A percentile compares a stretch with the other conserved stretches of the same genome.
phyloP scores from a whole-genome alignment of 2,888 invertebrate genomes.

The Pelosia muscerda region DNA sequence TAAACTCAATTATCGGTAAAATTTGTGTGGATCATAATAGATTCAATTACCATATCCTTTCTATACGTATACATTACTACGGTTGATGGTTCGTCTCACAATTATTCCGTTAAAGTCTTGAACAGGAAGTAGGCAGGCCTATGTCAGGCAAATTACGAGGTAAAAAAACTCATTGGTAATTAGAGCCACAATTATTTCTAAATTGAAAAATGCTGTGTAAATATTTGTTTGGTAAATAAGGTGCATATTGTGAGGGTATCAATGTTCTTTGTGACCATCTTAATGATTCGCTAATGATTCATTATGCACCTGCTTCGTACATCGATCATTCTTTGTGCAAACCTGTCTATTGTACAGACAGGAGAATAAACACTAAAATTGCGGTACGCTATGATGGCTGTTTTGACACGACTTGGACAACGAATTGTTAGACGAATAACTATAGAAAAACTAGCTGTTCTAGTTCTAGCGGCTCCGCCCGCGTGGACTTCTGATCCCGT shows the following conservation, averaged over 20 bases:
- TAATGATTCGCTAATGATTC: conserved; percentile 56
- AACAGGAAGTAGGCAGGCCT: not conserved
- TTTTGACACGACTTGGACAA: too few relatives aligned
- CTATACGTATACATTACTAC: not conserved
- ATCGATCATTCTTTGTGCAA: conserved; percentile 61
- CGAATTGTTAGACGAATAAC: too few relatives aligned
- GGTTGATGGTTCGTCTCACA: not conserved
- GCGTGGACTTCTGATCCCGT: too few relatives aligned
- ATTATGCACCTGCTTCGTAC: conserved; percentile 60
- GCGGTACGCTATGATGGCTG: too few relatives aligned
- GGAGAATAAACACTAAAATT: conserved; percentile 29
- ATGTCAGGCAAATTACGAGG: not conserved
- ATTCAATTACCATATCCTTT: not conserved
- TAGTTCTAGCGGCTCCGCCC: too few relatives aligned
- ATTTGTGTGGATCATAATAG: not conserved
- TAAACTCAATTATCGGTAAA: not conserved
- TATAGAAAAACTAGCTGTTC: too few relatives aligned
- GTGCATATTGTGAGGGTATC: conserved; percentile 12
- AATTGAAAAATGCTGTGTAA: not conserved
- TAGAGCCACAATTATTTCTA: not conserved
- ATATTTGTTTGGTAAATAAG: conserved; percentile 20
- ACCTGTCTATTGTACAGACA: conserved; percentile 49
- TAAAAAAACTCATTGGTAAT: not conserved
- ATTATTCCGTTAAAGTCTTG: not conserved
- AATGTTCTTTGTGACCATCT: conserved; percentile 40